Base-by-base conservation (phyloP, 2,113 vertebrate species). In the Acinonyx jubatus region DNA sequence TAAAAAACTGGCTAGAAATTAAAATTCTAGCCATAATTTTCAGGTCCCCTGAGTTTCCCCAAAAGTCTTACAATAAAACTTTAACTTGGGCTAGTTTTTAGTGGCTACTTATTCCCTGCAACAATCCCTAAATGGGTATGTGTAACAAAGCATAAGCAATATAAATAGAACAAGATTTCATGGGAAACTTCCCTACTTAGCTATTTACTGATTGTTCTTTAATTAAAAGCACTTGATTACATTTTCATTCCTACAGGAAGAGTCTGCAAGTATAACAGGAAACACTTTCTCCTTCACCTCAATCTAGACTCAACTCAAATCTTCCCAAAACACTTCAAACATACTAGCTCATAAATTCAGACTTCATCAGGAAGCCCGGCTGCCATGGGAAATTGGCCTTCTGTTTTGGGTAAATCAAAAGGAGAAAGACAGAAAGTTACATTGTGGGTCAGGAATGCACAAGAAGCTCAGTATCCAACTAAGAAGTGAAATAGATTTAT, bases 1-100 rank as follows among this genome's bases (percentile, higher is more conserved):
- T 88, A 96, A 93, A 95, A 57, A 57, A 66, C 71, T 90, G 41
- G n/a, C 48, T 91, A 82, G 23, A 95, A 91, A 80, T 95, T 93
- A 74, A 73, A 88, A 80, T 88, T 95, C 29, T 83, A 87, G 33
- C 57, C 10, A 61, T 78, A 93, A 91, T 15, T 65, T 3, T 1
- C 41, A 83, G 33, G 23, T 80, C 19, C 14, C 50, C 5, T 57
- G 63, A 89, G 63, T 88, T 12, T 74, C 23, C 18, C 29, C 5
- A 65, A 38, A 91, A 88, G 19, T 38, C 69, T 95, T 45, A 38
- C 12, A 93, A 57, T 90, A 87, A 73, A 83, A 74, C 14, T 78
- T 85, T 55, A 88, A 88, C 31, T 65, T 73, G 63, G 27, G 21
- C 69, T 78, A 92, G 11, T 79, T 36, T 45, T 84, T 48, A 84